Conservation (phyloP, 1,140 invertebrate genomes). For the Drosophila setifemur region DNA sequence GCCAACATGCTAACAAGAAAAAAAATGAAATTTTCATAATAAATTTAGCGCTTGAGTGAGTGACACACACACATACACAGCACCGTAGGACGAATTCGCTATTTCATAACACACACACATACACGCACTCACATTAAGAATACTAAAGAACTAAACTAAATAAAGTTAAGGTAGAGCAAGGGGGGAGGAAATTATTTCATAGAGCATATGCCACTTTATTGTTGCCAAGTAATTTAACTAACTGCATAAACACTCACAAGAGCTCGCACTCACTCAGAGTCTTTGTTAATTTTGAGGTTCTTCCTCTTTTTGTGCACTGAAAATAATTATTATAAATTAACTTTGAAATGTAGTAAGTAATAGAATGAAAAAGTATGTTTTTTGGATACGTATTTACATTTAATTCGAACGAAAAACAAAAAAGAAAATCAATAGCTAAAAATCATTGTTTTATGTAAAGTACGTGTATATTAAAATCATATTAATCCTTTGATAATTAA, state of each 20-base stretch:
- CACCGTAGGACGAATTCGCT: conserved; percentile 54
- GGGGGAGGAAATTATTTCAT: conserved; percentile 59
- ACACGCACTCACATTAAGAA: background rate
- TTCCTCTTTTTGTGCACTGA: background rate
- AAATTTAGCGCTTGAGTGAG: conserved; percentile 55
- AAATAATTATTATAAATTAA: background rate
- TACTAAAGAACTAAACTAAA: conserved; percentile 4
- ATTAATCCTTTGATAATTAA: no score
- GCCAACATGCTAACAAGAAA: conserved; percentile 41
- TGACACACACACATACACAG: no score
- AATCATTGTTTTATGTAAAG: no score
- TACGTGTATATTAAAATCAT: no score
- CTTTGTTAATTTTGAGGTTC: conserved; percentile 53
- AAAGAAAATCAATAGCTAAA: no score
- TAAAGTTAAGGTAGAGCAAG: background rate
- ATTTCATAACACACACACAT: background rate
- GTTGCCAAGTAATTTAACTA: conserved; percentile 80
- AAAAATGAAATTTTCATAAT: conserved; percentile 70
- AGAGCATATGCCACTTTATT: conserved; percentile 73
- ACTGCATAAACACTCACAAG: conserved; percentile 33
- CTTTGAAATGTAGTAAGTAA: background rate
- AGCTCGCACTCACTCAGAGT: conserved; percentile 5
- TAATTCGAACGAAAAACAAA: no score
- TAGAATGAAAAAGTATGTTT: no score
- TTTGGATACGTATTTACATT: no score